These are phyloP conservation scores for Phylloscopus trochiloides DNA, from an alignment of 2,113 vertebrate genomes.

Conservation along the genomic window DNA sequence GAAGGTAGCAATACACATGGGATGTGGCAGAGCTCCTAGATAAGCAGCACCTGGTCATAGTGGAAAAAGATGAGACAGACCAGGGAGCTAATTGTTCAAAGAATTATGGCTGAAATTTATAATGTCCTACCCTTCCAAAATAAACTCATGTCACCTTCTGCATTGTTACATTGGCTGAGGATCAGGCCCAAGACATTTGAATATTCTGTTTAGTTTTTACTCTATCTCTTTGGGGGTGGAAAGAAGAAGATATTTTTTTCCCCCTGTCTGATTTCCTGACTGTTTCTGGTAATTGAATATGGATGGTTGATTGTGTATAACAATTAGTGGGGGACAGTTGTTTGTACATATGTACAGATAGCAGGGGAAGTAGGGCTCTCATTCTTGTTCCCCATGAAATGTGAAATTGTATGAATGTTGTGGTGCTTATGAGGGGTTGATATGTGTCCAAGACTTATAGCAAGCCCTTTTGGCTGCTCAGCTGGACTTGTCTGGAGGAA, in stretches of 20 bases:
- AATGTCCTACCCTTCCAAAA: background rate
- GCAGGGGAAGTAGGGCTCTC: background rate
- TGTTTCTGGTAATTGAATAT: background rate
- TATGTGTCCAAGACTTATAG: background rate
- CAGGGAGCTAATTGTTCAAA: background rate
- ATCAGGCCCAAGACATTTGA: background rate
- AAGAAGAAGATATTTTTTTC: background rate
- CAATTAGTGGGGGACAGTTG: background rate
- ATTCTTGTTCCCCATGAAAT: background rate
- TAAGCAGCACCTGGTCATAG: background rate
- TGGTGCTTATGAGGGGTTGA: background rate
- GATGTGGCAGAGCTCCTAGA: background rate
- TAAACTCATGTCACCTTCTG: background rate
- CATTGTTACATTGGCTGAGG: background rate
- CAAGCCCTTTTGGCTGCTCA: background rate
- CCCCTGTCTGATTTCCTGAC: background rate
- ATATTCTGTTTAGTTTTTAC: background rate
- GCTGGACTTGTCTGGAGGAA: background rate
- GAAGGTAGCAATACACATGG: background rate
- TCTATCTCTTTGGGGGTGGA: background rate
- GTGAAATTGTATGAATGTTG: background rate
- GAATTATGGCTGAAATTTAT: background rate
- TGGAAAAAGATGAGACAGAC: background rate
- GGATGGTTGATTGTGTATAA: background rate
- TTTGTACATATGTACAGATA: background rate